These are phyloP conservation scores for Sinosuthora webbiana DNA, from an alignment of 2,113 vertebrate species.

Conservation along the genomic window DNA sequence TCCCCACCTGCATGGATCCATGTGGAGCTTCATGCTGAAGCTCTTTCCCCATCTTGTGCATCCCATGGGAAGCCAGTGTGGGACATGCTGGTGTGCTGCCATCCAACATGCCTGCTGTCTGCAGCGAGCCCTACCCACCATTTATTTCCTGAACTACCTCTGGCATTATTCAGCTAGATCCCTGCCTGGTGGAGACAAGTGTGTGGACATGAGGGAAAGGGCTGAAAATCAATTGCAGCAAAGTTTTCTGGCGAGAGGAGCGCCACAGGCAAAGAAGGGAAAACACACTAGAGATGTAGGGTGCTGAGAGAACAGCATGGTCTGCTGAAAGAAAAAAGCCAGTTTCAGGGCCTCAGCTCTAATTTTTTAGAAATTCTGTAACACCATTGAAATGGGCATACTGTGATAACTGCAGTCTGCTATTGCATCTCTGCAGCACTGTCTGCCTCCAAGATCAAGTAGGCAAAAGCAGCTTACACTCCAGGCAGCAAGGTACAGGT, in stretches of 20 bases:
- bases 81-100: neutral
- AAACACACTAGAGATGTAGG: neutral
- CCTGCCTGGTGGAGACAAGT: neutral
- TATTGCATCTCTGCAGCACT: neutral
- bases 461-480: neutral
- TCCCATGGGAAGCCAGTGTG: neutral
- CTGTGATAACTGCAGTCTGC: neutral
- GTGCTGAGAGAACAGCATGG: rapidly evolving
- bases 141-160: neutral
- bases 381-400: neutral
- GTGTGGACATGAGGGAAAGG: neutral
- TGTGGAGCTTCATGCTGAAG: neutral
- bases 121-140: neutral
- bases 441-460: neutral
- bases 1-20: neutral
- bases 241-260: neutral
- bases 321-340: neutral
- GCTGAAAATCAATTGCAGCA: neutral
- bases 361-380: neutral
- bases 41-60: neutral
- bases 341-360: neutral
- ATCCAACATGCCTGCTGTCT: rapidly evolving
- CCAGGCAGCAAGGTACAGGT: neutral
- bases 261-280: neutral
- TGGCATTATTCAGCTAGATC: neutral